Percentiles rank a stretch among this genome's conserved stretches.
Evolutionary conservation across 2,113 vertebrate genomes (phyloP).

Genomic region (Scortum barcoo): DNA sequence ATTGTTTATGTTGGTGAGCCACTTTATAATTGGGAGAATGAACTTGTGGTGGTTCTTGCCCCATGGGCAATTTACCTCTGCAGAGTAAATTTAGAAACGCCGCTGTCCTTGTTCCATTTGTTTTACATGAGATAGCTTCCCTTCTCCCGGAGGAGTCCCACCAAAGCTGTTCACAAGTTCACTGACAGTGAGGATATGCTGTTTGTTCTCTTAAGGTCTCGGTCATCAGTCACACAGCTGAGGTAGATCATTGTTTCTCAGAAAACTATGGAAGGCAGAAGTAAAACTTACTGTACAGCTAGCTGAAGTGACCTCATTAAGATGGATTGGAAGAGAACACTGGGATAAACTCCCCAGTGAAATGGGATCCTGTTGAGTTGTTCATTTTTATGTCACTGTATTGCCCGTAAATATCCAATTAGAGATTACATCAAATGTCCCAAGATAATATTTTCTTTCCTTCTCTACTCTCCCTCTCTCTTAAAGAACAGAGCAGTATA

Average conservation of each 20-base stretch:
- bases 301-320: slow-evolving; percentile 44
- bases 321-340: slow-evolving; percentile 42
- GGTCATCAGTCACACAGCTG: slow-evolving; percentile 47
- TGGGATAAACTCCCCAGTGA: slow-evolving; percentile 34
- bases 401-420: slow-evolving; percentile 54
- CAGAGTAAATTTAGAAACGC: slow-evolving; percentile 63
- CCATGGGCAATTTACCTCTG: slow-evolving; percentile 57
- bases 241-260: slow-evolving; percentile 56
- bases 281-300: slow-evolving; percentile 26
- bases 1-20: slow-evolving; percentile 41
- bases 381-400: slow-evolving; percentile 8
- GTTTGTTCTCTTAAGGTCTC: slow-evolving; percentile 44
- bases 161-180: slow-evolving; percentile 34
- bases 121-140: slow-evolving; percentile 59
- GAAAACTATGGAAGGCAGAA: slow-evolving; percentile 33
- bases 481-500: slow-evolving; percentile 21
- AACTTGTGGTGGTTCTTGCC: slow-evolving; percentile 40
- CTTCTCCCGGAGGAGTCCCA: slow-evolving; percentile 35
- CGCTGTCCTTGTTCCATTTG: slow-evolving; percentile 58
- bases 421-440: slow-evolving; percentile 48
- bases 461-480: neutral
- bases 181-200: slow-evolving; percentile 13
- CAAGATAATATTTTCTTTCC: slow-evolving; percentile 17
- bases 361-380: slow-evolving; percentile 18
- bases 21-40: slow-evolving; percentile 61